A percentile compares a stretch with the other conserved stretches of the same genome.
phyloP scores from a whole-genome alignment of 1,140 invertebrate genomes.

The Brachionus angularis region DNA sequence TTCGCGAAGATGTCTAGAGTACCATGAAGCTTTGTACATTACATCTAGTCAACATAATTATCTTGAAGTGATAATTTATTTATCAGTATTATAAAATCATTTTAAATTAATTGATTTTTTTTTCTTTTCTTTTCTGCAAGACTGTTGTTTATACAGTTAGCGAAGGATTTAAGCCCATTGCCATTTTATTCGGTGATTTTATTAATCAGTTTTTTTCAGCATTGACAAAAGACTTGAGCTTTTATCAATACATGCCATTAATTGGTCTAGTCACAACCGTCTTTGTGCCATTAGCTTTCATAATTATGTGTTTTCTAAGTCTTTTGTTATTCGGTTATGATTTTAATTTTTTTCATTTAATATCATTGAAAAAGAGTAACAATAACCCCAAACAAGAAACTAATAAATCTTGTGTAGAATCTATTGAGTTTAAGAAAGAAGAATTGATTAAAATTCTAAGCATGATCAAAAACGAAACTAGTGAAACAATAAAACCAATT shows the following conservation, averaged over 20 bases:
- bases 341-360: conserved; percentile 40
- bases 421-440: neutral
- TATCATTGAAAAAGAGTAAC: conserved; percentile 26
- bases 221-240: conserved; percentile 8
- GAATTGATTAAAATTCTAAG: neutral
- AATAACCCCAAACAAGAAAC: no score
- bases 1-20: conserved; percentile 26
- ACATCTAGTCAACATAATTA: conserved; percentile 33
- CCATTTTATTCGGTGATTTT: conserved; percentile 6
- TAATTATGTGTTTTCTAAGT: conserved; percentile 9
- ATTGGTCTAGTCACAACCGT: conserved; percentile 5
- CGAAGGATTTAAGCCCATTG: conserved; percentile 27
- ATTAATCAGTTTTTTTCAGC: conserved; percentile 37
- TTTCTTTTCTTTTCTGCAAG: conserved; percentile 1
- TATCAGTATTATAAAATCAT: neutral
- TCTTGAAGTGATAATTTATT: conserved; percentile 31
- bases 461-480: conserved; percentile 1
- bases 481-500: neutral
- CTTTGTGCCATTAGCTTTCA: neutral
- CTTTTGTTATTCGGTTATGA: conserved; percentile 36
- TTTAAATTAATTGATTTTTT: neutral
- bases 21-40: conserved; percentile 37
- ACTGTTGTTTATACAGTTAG: conserved; percentile 29
- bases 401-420: no score
- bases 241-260: conserved; percentile 38